Conservation (phyloP, 2,888 invertebrate genomes). For the Catocala nupta region DNA sequence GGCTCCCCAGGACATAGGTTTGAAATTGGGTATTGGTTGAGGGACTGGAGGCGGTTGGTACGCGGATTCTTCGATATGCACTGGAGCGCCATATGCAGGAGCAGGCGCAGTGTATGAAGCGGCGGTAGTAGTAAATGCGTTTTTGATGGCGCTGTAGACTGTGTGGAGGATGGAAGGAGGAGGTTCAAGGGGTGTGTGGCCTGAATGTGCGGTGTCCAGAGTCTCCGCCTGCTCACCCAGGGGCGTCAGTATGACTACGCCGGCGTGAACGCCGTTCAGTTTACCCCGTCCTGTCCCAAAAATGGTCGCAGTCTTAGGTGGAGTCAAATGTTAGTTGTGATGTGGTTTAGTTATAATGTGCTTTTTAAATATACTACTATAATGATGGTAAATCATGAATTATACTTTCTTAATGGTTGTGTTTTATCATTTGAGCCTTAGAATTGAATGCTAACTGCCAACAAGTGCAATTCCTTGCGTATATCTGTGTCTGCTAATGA, state of each 20-base stretch:
- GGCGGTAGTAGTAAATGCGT: slow-evolving; percentile 63
- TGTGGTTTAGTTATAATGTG: slow-evolving; percentile 12
- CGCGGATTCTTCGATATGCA: too few species aligned
- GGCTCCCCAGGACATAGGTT: slow-evolving; percentile 76
- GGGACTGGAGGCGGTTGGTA: slow-evolving; percentile 75
- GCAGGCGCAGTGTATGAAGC: slow-evolving; percentile 35
- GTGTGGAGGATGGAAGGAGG: slow-evolving; percentile 75
- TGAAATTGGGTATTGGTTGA: slow-evolving; percentile 67
- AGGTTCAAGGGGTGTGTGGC: slow-evolving; percentile 75
- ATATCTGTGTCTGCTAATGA: too few species aligned
- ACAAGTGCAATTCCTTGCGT: too few species aligned
- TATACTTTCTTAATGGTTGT: slow-evolving; percentile 1
- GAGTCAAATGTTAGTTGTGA: slow-evolving; percentile 53
- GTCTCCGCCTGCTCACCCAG: slow-evolving; percentile 68
- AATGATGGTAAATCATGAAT: too few species aligned
- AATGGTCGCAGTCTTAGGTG: slow-evolving; percentile 55
- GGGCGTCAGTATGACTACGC: slow-evolving; percentile 80
- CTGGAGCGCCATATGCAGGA: slow-evolving; percentile 5
- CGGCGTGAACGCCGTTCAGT: slow-evolving; percentile 82
- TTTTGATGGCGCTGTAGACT: slow-evolving; percentile 79
- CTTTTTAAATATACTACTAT: background rate
- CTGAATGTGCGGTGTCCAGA: slow-evolving; percentile 62
- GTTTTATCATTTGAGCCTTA: slow-evolving; percentile 7
- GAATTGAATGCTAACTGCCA: background rate
- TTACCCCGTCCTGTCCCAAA: slow-evolving; percentile 84